Evolutionary conservation across 2,888 invertebrate species (phyloP), one percentile per base, ranked within the genome.

Genomic region (Chouioia cunea): DNA sequence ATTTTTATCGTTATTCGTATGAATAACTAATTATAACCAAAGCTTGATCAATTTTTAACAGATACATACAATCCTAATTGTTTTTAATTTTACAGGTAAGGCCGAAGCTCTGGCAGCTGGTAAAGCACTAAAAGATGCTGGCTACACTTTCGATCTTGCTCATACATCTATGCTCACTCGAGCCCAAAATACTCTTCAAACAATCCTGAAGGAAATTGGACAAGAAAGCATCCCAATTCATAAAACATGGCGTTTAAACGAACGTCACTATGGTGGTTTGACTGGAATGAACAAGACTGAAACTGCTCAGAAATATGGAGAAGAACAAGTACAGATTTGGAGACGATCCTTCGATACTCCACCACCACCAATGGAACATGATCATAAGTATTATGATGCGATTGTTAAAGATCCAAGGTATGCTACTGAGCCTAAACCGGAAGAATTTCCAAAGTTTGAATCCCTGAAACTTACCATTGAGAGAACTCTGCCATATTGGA

Each of bases 401-500:
- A 95, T 96, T 78, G 89, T 92, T 8, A 91, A 92, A 22, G 95
- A 95, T 83, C 88, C 91, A 0, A 90, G 93, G 67, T 94, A 95
- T 77, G 90, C 89, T 20, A 87, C 88, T 47, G 90, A 91, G 75
- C 94, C 93, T 4, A 93, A 93, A 74, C 86, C 88, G 0, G 91
- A 91, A 1, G 90, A 93, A 77, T 95, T 96, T 82, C 96, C 96
- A 0, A 91, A 90, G 88, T 91, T 90, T 75, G 96, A 96, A 84
- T 95, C 95, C 20, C 86, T 96, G 67, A 93, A 94, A 81, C 87
- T 94, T 60, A 94, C 94, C 2, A 93, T 94, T 83, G 91, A 91
- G 73, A 89, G 96, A 58, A 93, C 94, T 2, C 86, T 94, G 76
- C 97, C 97, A 0, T 95, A 93, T 81, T 97, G 96, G 93, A 93